phyloP scores from a whole-genome alignment of 2,797 vertebrate species.

The Syngnathus acus region DNA sequence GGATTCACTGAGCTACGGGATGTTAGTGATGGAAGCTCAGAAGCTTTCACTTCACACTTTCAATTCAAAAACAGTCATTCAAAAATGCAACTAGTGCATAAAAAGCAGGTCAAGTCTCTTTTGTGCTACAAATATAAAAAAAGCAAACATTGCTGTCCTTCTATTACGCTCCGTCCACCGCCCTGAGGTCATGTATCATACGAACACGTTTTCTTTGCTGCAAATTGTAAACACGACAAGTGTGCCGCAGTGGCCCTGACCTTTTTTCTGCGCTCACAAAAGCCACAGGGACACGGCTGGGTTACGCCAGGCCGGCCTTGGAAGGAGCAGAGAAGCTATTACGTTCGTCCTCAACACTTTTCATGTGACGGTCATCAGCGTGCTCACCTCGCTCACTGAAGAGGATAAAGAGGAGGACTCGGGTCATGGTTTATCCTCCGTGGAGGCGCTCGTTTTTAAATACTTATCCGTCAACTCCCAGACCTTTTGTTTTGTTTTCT shows the following conservation, averaged over 20 bases:
- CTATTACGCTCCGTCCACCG: not conserved
- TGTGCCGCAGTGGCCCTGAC: constrained; percentile 30
- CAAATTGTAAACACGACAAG: constrained; percentile 13
- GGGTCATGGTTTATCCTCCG: constrained; percentile 45
- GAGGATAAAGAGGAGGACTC: constrained; percentile 15
- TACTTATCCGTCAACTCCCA: too few species aligned
- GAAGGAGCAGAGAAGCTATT: constrained; percentile 19
- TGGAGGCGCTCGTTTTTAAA: constrained; percentile 9
- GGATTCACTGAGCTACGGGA: not conserved
- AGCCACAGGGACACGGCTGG: constrained; percentile 33
- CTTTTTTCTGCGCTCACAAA: constrained; percentile 27
- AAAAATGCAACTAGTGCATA: constrained; percentile 4
- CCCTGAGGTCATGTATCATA: not conserved
- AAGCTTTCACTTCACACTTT: not conserved
- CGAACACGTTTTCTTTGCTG: constrained; percentile 2
- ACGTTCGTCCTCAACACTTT: constrained; percentile 36
- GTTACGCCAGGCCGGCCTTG: constrained; percentile 26
- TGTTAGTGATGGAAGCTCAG: not conserved
- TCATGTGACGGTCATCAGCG: constrained; percentile 24
- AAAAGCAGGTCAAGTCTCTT: constrained; percentile 2
- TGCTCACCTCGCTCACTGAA: constrained; percentile 12
- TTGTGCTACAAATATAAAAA: not conserved
- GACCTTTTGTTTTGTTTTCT: too few species aligned
- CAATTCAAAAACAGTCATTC: not conserved
- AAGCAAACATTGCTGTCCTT: not conserved